Percentiles rank a stretch among this genome's conserved stretches.
phyloP scores from a whole-genome alignment of 2,113 vertebrate genomes.

The Pangasianodon gigas region DNA sequence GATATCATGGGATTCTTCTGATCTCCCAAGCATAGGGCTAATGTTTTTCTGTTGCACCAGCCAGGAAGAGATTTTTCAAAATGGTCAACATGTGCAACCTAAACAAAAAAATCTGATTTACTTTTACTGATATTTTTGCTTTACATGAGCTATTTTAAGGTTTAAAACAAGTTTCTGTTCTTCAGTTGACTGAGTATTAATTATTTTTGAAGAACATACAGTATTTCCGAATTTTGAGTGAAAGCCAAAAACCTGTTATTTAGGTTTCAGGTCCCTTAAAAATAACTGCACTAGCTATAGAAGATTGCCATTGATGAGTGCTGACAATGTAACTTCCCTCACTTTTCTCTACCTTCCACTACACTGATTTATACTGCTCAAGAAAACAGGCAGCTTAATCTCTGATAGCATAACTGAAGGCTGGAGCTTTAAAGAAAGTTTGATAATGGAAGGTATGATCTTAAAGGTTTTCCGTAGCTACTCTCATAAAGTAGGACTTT shows the following conservation, averaged over 20 bases:
- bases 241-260: neutral
- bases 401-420: neutral
- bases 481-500: neutral
- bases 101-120: neutral
- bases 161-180: neutral
- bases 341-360: neutral
- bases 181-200: neutral
- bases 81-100: neutral
- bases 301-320: neutral
- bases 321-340: neutral
- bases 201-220: neutral
- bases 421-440: neutral
- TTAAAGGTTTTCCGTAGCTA: neutral
- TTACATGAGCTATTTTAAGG: neutral
- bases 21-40: neutral
- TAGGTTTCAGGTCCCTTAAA: neutral
- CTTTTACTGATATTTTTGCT: neutral
- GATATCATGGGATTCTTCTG: neutral
- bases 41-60: neutral
- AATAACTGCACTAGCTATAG: neutral
- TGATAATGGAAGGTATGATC: neutral
- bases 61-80: neutral
- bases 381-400: neutral
- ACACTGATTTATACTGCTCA: neutral
- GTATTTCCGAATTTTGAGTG: neutral